Conservation (phyloP, 2,797 vertebrate species). For the Nannoperca australis region DNA sequence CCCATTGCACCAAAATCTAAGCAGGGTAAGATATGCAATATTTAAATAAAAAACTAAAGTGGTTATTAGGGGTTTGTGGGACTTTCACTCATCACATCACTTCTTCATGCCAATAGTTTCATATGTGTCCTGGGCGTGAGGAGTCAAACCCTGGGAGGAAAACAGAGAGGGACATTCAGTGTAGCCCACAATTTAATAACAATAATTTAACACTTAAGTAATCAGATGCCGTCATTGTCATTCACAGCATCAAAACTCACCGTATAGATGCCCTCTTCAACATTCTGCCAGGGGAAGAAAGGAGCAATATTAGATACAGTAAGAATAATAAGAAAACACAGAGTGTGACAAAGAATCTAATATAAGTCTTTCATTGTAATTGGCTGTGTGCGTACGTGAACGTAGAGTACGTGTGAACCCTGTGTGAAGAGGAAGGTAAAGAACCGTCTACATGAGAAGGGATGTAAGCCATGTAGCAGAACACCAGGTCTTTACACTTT, state of each 20-base stretch:
- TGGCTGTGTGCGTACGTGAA: not conserved
- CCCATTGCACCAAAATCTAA: not conserved
- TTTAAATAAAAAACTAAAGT: constrained; percentile 37
- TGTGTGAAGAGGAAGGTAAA: constrained; percentile 9
- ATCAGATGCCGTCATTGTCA: too few relatives aligned
- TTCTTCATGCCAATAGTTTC: constrained; percentile 82
- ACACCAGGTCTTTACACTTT: accelerated
- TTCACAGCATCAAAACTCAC: constrained; percentile 53
- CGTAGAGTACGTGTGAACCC: not conserved
- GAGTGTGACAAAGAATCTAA: not conserved
- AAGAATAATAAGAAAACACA: accelerated
- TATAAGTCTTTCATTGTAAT: not conserved
- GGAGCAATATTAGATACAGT: constrained; percentile 28
- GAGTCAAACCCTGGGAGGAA: constrained; percentile 77
- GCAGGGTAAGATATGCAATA: not conserved
- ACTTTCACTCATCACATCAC: not conserved
- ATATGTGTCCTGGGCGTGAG: constrained; percentile 77
- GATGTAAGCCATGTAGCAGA: not conserved
- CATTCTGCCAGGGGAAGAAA: constrained; percentile 26
- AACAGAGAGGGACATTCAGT: not conserved
- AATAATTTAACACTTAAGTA: not conserved
- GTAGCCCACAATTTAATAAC: not conserved
- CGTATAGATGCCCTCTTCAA: constrained; percentile 74
- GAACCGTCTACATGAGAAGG: not conserved
- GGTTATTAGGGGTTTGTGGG: too few relatives aligned